Percentiles rank a stretch among this genome's conserved stretches.
These are phyloP conservation scores for Dunckerocampus dactyliophorus DNA, from an alignment of 2,113 vertebrate genomes.

Conservation along the genomic window DNA sequence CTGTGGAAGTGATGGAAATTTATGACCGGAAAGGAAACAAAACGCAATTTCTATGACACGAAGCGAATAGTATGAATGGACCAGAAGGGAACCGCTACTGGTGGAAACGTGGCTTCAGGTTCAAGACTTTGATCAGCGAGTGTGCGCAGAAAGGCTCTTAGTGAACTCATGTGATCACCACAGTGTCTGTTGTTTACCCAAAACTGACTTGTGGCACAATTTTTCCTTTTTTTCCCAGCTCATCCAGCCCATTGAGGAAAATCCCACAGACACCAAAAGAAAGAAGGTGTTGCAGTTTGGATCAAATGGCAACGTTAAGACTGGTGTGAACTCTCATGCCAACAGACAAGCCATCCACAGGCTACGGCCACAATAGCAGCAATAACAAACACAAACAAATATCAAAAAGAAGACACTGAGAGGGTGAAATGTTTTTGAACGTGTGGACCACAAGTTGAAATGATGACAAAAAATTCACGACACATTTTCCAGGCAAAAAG, in stretches of 20 bases:
- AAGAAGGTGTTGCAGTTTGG: constrained; percentile 25
- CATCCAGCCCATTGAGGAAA: no score
- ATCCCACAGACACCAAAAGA: not conserved
- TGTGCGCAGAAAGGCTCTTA: constrained; percentile 27
- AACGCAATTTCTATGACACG: no score
- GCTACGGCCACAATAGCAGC: constrained; percentile 64
- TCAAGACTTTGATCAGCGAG: not conserved
- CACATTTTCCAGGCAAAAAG: constrained; percentile 58
- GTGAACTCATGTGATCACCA: constrained; percentile 31
- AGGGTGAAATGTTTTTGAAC: constrained; percentile 54
- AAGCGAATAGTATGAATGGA: no score
- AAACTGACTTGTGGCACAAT: not conserved
- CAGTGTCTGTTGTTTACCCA: constrained; percentile 5
- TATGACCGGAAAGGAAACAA: no score
- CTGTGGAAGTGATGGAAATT: no score
- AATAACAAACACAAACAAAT: constrained; percentile 51
- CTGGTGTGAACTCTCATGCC: not conserved
- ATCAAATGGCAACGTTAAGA: constrained; percentile 38
- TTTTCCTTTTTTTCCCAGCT: not conserved
- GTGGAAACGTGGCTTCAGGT: not conserved
- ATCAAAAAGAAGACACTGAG: constrained; percentile 51
- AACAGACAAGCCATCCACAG: constrained; percentile 30
- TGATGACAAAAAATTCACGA: constrained; percentile 21
- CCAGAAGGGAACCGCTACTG: not conserved
- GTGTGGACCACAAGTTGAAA: constrained; percentile 45